These are phyloP conservation scores for Pachyrhynchus sulphureomaculatus DNA, from an alignment of 1,140 invertebrate species.

Conservation along the genomic window DNA sequence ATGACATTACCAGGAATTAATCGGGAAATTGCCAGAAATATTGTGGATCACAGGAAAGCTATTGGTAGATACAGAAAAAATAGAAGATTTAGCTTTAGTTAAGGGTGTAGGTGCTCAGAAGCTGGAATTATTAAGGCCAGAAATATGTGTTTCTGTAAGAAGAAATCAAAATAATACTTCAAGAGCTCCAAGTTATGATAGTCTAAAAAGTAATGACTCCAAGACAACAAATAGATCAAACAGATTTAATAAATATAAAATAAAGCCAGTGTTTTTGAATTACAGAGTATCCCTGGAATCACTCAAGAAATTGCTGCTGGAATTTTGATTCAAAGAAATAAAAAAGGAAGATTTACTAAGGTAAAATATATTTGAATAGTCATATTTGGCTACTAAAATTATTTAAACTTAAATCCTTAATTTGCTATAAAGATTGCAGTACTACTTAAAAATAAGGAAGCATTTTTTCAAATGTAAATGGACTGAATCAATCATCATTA, in stretches of 20 bases:
- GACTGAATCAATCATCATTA: too few species aligned
- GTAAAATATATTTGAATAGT: too few species aligned
- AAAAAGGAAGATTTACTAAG: conserved; percentile 72
- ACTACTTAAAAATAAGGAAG: too few species aligned
- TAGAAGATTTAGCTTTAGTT: conserved; percentile 81
- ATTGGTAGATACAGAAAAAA: conserved; percentile 76
- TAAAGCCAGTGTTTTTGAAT: conserved; percentile 73
- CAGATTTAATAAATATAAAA: conserved; percentile 69
- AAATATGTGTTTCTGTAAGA: conserved; percentile 62
- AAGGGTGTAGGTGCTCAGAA: conserved; percentile 79
- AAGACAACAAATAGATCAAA: conserved; percentile 39
- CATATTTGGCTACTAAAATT: too few species aligned
- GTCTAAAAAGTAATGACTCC: conserved; percentile 59
- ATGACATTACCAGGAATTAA: conserved; percentile 48
- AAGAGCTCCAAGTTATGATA: conserved; percentile 65
- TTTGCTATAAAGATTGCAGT: too few species aligned
- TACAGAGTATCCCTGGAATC: conserved; percentile 75
- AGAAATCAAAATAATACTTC: conserved; percentile 55
- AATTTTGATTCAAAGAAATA: conserved; percentile 73
- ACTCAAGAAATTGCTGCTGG: conserved; percentile 79
- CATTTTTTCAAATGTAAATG: too few species aligned
- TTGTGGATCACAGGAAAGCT: conserved; percentile 72
- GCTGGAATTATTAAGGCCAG: conserved; percentile 66
- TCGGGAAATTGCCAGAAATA: conserved; percentile 69
- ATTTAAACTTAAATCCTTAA: too few species aligned